Percentiles rank a stretch among this genome's conserved stretches.
These are phyloP conservation scores for Ataeniobius toweri DNA, from an alignment of 2,797 vertebrate species.

Conservation along the genomic window DNA sequence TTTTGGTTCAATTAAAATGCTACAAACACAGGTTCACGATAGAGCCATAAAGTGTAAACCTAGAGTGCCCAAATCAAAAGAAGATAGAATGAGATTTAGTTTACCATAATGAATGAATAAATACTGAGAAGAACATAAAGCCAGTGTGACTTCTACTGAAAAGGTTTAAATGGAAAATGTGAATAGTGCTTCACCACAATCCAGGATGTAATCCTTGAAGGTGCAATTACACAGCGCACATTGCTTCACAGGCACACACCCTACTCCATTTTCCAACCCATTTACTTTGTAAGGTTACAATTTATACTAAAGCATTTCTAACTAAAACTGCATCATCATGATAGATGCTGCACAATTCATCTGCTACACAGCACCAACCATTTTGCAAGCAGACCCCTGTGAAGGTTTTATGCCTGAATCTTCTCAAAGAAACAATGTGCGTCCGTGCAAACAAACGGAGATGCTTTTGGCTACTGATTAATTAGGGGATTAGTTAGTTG, in stretches of 20 bases:
- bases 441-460: conserved; percentile 21
- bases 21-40: conserved; percentile 16
- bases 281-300: conserved; percentile 33
- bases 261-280: conserved; percentile 30
- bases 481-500: conserved; percentile 62
- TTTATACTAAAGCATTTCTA: conserved; percentile 25
- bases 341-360: conserved; percentile 5
- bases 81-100: conserved; percentile 17
- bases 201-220: conserved; percentile 36
- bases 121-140: background rate
- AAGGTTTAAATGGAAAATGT: conserved; percentile 27
- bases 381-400: conserved; percentile 2
- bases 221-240: conserved; percentile 45
- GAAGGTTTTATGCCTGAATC: conserved; percentile 41
- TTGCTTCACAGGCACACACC: conserved; percentile 41
- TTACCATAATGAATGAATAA: background rate
- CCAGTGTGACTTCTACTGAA: conserved; percentile 1
- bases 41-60: conserved; percentile 12
- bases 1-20: conserved; percentile 47
- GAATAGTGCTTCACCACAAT: conserved; percentile 29
- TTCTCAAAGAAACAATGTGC: conserved; percentile 19
- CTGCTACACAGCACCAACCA: background rate
- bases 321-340: conserved; percentile 22
- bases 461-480: conserved; percentile 50
- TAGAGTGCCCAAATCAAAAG: background rate